These are phyloP conservation scores for Gastracanthus pulcherrimus DNA, from an alignment of 2,888 invertebrate species.

Conservation along the genomic window DNA sequence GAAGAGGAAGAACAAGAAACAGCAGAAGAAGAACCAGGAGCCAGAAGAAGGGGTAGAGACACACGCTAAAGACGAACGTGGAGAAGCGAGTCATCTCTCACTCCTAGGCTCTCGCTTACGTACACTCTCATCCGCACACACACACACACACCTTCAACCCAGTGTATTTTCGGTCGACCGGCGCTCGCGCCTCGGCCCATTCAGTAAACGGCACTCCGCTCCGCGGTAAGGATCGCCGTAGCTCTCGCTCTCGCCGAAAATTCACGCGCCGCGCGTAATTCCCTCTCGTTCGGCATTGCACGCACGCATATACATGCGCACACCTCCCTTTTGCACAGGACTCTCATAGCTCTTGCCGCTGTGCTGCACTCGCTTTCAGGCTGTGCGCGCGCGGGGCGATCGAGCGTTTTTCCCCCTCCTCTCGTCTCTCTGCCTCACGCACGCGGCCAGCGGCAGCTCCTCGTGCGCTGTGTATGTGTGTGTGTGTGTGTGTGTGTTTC, in stretches of 20 bases:
- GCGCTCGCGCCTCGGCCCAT: slow-evolving; percentile 5
- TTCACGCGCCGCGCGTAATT: background rate
- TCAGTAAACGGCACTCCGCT: slow-evolving; percentile 54
- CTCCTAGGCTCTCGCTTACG: background rate
- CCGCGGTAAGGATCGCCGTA: slow-evolving; percentile 35
- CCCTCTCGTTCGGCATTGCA: background rate
- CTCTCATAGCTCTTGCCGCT: background rate
- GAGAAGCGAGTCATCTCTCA: slow-evolving; percentile 28
- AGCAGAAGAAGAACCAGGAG: background rate
- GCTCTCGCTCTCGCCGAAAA: slow-evolving; percentile 51
- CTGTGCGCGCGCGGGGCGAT: background rate
- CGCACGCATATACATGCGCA: background rate
- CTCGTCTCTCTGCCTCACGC: too few relatives aligned
- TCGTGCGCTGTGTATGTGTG: background rate
- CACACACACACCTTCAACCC: background rate
- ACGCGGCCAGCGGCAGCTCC: too few relatives aligned
- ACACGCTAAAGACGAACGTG: background rate
- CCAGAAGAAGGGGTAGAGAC: background rate
- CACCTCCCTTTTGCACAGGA: too few relatives aligned
- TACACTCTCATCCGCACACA: background rate
- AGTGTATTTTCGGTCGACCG: slow-evolving; percentile 38
- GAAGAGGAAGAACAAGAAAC: background rate
- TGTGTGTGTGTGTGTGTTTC: background rate
- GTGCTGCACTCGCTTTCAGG: background rate
- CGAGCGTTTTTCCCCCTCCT: too few relatives aligned